These are phyloP conservation scores for Odontamblyopus rebecca DNA, from an alignment of 2,797 vertebrate species.

Conservation along the genomic window DNA sequence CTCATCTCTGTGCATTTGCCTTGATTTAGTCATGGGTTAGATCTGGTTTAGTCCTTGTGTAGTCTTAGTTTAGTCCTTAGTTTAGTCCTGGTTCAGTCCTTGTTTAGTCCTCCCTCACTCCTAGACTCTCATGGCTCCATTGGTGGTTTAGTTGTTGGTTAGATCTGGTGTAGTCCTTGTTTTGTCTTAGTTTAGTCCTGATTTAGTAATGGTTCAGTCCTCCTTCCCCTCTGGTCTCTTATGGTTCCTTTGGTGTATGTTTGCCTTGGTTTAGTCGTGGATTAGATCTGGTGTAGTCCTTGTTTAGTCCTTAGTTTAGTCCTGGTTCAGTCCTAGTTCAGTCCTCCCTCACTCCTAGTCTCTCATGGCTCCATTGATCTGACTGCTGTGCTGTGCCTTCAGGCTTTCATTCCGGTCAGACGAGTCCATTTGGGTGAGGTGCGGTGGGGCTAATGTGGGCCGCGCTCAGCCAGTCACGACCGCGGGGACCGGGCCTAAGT, in stretches of 20 bases:
- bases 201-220: no score
- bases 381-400: constrained; percentile 77
- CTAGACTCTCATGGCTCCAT: constrained; percentile 76
- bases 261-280: no score
- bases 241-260: no score
- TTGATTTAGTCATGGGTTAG: no score
- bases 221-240: no score
- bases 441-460: constrained; percentile 82
- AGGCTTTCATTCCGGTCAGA: constrained; percentile 81
- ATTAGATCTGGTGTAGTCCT: no score
- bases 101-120: not conserved
- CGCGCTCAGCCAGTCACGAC: constrained; percentile 79
- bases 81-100: not conserved
- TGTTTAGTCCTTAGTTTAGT: not conserved
- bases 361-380: constrained; percentile 78
- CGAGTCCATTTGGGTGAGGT: constrained; percentile 80
- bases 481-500: constrained; percentile 82
- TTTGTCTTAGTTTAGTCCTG: no score
- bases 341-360: constrained; percentile 53
- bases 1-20: no score
- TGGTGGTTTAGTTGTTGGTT: no score
- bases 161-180: no score
- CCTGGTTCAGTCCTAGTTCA: not conserved
- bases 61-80: no score
- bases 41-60: no score